phyloP scores from a whole-genome alignment of 2,113 vertebrate genomes.

The Zootoca vivipara region DNA sequence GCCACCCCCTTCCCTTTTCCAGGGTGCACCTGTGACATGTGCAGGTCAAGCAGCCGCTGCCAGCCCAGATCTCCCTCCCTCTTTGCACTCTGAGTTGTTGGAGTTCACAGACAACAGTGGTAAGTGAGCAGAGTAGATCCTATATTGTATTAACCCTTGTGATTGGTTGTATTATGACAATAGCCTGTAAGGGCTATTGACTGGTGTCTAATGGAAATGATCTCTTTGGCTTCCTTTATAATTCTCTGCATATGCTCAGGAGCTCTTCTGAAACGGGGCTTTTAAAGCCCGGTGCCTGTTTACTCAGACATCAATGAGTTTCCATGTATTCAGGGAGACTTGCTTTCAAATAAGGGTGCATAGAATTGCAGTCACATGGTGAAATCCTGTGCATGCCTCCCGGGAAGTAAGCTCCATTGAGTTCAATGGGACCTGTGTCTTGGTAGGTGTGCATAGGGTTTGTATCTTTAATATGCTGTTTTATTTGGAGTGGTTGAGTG shows the following conservation, averaged over 20 bases:
- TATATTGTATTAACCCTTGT: neutral
- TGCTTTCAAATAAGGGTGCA: neutral
- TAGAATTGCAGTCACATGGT: neutral
- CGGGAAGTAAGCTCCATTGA: neutral
- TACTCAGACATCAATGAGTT: neutral
- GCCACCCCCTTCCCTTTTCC: neutral
- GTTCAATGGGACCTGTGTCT: neutral
- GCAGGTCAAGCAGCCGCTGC: slow-evolving; percentile 16
- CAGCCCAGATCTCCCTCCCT: neutral
- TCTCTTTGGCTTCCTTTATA: neutral
- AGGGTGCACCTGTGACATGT: slow-evolving; percentile 48
- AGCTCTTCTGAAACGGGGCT: neutral
- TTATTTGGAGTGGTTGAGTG: neutral
- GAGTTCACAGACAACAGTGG: slow-evolving; percentile 34
- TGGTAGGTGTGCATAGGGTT: neutral
- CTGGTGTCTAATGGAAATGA: neutral
- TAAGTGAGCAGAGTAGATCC: slow-evolving; percentile 32
- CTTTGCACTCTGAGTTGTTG: neutral
- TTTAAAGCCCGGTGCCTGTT: neutral
- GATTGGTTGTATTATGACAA: fast-evolving
- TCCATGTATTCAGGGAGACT: neutral
- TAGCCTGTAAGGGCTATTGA: neutral
- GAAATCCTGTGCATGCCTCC: neutral
- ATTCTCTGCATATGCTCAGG: neutral
- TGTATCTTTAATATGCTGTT: neutral